Percentiles rank a stretch among this genome's conserved stretches.
phyloP scores from a whole-genome alignment of 2,113 vertebrate genomes.

The Datnioides undecimradiatus region DNA sequence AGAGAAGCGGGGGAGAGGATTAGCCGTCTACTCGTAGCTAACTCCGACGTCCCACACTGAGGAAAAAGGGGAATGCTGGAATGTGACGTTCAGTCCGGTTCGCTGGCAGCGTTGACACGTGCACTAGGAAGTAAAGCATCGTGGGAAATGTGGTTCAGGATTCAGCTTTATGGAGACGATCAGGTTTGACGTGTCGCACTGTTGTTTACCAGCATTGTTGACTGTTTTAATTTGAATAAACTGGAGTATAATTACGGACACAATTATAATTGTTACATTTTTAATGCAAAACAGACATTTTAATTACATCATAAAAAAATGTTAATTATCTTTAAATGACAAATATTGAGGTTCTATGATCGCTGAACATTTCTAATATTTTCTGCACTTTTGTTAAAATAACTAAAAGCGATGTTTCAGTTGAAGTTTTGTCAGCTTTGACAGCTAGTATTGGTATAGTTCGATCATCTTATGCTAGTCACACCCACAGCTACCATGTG shows the following conservation, averaged over 20 bases:
- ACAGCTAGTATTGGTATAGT: neutral
- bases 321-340: neutral
- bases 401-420: neutral
- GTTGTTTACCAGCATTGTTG: neutral
- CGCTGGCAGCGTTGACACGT: slow-evolving; percentile 75
- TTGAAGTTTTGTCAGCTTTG: neutral
- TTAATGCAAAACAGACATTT: neutral
- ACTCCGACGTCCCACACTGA: slow-evolving; percentile 73
- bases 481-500: neutral
- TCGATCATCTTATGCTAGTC: neutral
- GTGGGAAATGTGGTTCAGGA: slow-evolving; percentile 77
- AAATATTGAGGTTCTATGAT: neutral
- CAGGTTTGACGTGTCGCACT: neutral
- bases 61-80: slow-evolving; percentile 82
- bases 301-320: neutral
- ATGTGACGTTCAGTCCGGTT: slow-evolving; percentile 84
- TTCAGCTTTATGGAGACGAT: neutral
- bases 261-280: too few species aligned
- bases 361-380: neutral
- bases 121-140: slow-evolving; percentile 55
- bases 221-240: neutral
- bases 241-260: neutral
- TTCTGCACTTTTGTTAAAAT: neutral
- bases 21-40: slow-evolving; percentile 57
- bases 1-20: slow-evolving; percentile 54